phyloP scores from a whole-genome alignment of 1,140 invertebrate species.

The Hydropsyche tenuis region DNA sequence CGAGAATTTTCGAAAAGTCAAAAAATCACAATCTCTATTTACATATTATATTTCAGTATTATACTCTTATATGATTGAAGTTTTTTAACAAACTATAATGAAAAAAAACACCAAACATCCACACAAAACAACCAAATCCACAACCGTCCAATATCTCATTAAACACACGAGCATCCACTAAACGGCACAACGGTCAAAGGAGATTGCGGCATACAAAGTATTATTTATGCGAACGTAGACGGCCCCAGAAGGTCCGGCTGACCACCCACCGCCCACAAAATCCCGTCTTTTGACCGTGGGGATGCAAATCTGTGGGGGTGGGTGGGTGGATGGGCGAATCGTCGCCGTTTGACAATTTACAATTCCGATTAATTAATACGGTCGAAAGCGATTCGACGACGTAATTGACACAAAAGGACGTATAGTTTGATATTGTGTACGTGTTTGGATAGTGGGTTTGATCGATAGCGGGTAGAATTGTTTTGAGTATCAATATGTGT shows the following conservation, averaged over 20 bases:
- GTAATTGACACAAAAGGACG: not conserved
- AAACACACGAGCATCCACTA: no score
- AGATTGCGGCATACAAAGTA: constrained; percentile 14
- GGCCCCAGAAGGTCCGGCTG: not conserved
- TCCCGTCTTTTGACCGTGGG: not conserved
- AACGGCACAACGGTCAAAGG: constrained; percentile 6
- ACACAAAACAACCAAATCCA: no score
- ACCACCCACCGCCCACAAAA: not conserved
- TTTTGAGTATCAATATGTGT: no score
- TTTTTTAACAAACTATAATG: no score
- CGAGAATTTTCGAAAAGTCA: no score
- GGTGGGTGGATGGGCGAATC: not conserved
- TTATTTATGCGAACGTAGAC: constrained; percentile 15
- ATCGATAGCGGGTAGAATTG: no score
- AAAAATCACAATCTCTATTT: no score
- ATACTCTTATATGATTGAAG: no score
- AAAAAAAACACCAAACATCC: no score
- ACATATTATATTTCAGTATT: no score
- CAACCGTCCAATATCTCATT: no score
- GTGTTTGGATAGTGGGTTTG: no score
- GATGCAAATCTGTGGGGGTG: not conserved
- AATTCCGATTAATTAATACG: constrained; percentile 28
- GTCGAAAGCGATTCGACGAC: not conserved
- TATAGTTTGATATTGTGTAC: not conserved
- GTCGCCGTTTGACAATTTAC: constrained; percentile 27